Percentiles rank a stretch among this genome's conserved stretches.
These are phyloP conservation scores for Machaerirhynchus nigripectus DNA, from an alignment of 2,113 vertebrate species.

Conservation along the genomic window DNA sequence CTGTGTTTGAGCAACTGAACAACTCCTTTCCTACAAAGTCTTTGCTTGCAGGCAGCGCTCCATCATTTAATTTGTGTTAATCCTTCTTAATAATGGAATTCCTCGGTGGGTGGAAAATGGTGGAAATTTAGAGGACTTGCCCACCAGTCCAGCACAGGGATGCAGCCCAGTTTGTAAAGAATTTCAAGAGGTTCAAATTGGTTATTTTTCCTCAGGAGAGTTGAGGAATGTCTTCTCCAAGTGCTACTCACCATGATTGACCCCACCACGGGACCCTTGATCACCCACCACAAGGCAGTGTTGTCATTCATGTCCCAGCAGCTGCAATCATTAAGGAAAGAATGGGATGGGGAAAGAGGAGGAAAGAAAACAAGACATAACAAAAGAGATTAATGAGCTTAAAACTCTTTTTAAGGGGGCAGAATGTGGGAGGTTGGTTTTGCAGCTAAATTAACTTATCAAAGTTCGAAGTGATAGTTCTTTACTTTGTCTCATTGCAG, in stretches of 20 bases:
- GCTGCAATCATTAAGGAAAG: slow-evolving; percentile 47
- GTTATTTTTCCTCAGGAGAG: background rate
- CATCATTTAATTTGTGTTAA: background rate
- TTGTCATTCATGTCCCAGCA: slow-evolving; percentile 98
- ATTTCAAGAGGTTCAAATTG: background rate
- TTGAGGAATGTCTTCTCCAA: background rate
- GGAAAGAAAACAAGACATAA: background rate
- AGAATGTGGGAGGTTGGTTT: background rate
- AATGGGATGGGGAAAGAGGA: background rate
- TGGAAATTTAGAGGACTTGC: background rate
- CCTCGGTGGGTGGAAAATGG: background rate
- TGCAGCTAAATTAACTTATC: background rate
- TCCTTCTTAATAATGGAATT: background rate
- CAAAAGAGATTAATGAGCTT: background rate
- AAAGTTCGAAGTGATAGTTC: background rate
- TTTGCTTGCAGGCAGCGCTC: background rate
- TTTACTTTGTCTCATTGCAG: background rate
- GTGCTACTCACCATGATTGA: slow-evolving; percentile 90
- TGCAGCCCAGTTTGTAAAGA: background rate
- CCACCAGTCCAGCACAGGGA: background rate
- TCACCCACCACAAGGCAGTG: slow-evolving; percentile 98
- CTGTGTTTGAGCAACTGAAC: background rate
- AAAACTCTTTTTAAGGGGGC: fast-evolving
- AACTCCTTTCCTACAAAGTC: background rate
- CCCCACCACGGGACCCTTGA: slow-evolving; percentile 94